These are phyloP conservation scores for Mastigias papua DNA, from an alignment of 30 jellyfish, hydroid and myxozoan genomes.

Conservation along the genomic window DNA sequence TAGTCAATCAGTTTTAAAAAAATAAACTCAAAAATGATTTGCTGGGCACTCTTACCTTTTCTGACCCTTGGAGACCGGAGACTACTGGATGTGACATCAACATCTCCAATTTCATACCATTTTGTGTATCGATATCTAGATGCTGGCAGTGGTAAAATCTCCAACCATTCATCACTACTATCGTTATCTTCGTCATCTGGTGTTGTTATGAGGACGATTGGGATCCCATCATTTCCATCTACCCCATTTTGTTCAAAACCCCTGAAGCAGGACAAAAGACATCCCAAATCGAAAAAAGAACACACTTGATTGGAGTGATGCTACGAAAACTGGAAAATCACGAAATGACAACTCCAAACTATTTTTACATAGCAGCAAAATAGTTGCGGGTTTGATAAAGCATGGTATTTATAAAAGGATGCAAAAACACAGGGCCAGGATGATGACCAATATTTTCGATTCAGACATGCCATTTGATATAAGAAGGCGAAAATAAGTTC, in stretches of 20 bases:
- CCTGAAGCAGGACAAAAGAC: background rate
- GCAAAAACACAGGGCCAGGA: background rate
- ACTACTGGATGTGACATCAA: constrained; percentile 77
- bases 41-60: constrained; percentile 55
- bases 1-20: too few relatives aligned
- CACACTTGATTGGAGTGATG: background rate
- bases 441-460: too few relatives aligned
- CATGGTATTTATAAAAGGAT: background rate
- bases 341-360: background rate
- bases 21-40: background rate
- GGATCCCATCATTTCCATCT: constrained; percentile 80
- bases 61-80: constrained; percentile 90
- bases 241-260: constrained; percentile 48
- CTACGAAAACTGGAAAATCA: too few relatives aligned
- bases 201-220: constrained; percentile 78
- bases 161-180: constrained; percentile 72
- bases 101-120: constrained; percentile 90
- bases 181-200: constrained; percentile 80
- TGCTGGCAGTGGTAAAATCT: constrained; percentile 88
- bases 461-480: too few relatives aligned
- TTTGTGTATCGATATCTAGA: constrained; percentile 89
- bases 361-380: background rate
- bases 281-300: background rate
- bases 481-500: too few relatives aligned
- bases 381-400: background rate